Conservation (phyloP, 2,888 invertebrate genomes). For the Drosophila ezoana region DNA sequence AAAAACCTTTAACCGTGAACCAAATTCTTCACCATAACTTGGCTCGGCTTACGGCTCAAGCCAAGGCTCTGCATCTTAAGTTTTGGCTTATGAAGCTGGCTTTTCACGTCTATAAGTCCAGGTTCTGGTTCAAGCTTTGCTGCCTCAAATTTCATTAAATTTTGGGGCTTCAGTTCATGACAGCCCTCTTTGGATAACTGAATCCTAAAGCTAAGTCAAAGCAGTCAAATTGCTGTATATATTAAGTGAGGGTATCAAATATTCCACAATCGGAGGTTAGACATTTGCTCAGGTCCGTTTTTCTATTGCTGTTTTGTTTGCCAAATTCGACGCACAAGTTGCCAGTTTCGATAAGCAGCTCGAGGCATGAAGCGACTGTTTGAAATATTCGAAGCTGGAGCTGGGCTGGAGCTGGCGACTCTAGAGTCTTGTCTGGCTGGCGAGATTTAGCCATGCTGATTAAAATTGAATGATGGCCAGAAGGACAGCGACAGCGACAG, state of each 20-base stretch:
- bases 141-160: no score
- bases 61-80: no score
- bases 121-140: no score
- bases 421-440: slow-evolving; percentile 37
- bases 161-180: no score
- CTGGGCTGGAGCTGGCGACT: slow-evolving; percentile 7
- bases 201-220: neutral
- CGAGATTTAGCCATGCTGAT: slow-evolving; percentile 67
- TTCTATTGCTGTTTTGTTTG: slow-evolving; percentile 34
- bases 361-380: slow-evolving; percentile 16
- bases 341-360: slow-evolving; percentile 46
- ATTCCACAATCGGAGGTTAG: neutral
- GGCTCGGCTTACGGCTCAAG: no score
- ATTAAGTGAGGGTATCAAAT: slow-evolving; percentile 2
- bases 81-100: neutral
- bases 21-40: no score
- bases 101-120: no score
- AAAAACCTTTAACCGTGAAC: no score
- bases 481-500: slow-evolving; percentile 44
- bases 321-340: slow-evolving; percentile 54
- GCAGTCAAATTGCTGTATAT: neutral
- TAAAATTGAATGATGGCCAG: slow-evolving; percentile 75
- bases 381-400: neutral
- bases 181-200: no score
- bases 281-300: slow-evolving; percentile 7